A percentile compares a stretch with the other conserved stretches of the same genome.
phyloP scores from a whole-genome alignment of 92 coral and sea anemone genomes.

The Parazoanthus darwini region DNA sequence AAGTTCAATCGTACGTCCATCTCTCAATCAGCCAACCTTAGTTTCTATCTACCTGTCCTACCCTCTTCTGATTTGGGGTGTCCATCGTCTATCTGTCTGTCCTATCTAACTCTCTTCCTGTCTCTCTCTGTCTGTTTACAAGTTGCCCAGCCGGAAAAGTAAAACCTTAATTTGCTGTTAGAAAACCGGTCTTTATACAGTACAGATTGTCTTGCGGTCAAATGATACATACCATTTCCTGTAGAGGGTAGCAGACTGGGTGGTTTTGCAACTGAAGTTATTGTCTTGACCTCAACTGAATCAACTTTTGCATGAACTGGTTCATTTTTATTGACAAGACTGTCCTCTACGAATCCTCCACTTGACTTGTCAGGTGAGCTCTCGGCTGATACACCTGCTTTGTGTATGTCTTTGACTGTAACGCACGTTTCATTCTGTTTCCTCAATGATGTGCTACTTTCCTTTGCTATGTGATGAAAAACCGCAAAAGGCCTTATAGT shows the following conservation, averaged over 20 bases:
- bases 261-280: neutral
- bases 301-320: neutral
- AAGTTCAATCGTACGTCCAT: too few relatives aligned
- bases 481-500: neutral
- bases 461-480: neutral
- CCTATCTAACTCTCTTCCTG: too few relatives aligned
- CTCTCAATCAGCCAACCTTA: too few relatives aligned
- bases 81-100: too few relatives aligned
- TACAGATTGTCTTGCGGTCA: neutral
- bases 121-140: neutral
- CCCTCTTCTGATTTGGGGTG: too few relatives aligned
- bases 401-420: neutral
- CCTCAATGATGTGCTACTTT: neutral
- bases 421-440: neutral
- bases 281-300: neutral
- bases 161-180: neutral
- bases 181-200: neutral
- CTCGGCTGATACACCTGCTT: neutral
- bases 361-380: neutral
- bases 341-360: neutral
- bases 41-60: too few relatives aligned
- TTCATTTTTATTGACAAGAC: neutral
- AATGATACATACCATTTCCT: neutral
- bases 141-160: neutral
- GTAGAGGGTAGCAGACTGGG: neutral